phyloP scores from a whole-genome alignment of 2,888 invertebrate genomes.

The Parthenolecanium corni region DNA sequence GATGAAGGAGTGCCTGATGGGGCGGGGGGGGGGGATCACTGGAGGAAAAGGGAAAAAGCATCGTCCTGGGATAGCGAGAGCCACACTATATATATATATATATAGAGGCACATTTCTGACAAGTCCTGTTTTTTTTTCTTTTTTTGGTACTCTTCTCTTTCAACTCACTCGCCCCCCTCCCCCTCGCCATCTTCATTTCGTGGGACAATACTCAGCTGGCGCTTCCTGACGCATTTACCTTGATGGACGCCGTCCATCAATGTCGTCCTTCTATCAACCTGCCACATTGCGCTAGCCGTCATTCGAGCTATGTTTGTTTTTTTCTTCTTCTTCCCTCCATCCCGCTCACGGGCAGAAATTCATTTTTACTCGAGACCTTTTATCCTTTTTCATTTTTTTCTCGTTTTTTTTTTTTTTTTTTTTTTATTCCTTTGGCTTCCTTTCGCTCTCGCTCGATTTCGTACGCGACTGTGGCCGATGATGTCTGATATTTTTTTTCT shows the following conservation, averaged over 20 bases:
- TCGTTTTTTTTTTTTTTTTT: too few relatives aligned
- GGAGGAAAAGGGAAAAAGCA: neutral
- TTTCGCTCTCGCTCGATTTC: too few relatives aligned
- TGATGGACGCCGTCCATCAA: constrained; percentile 30
- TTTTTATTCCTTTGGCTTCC: too few relatives aligned
- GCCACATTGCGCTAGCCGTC: neutral
- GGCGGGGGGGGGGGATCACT: too few relatives aligned
- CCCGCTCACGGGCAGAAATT: constrained; percentile 2
- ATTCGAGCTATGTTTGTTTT: too few relatives aligned
- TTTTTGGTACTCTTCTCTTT: too few relatives aligned
- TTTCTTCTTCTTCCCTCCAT: neutral
- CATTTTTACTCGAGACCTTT: constrained; percentile 3
- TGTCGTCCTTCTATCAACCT: constrained; percentile 21
- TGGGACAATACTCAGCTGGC: constrained; percentile 27
- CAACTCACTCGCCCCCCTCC: neutral
- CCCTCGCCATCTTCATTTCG: constrained; percentile 15
- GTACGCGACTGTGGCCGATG: too few relatives aligned
- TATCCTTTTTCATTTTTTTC: constrained; percentile 3
- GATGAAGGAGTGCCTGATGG: too few relatives aligned
- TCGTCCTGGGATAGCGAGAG: neutral
- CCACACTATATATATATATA: too few relatives aligned
- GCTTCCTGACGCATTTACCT: constrained; percentile 25
- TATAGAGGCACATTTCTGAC: too few relatives aligned
- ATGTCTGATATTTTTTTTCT: too few relatives aligned
- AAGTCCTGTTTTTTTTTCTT: too few relatives aligned